Percentiles rank a stretch among this genome's conserved stretches.
Conservation (phyloP, 2,888 invertebrate species). For the Callimorpha dominula region DNA sequence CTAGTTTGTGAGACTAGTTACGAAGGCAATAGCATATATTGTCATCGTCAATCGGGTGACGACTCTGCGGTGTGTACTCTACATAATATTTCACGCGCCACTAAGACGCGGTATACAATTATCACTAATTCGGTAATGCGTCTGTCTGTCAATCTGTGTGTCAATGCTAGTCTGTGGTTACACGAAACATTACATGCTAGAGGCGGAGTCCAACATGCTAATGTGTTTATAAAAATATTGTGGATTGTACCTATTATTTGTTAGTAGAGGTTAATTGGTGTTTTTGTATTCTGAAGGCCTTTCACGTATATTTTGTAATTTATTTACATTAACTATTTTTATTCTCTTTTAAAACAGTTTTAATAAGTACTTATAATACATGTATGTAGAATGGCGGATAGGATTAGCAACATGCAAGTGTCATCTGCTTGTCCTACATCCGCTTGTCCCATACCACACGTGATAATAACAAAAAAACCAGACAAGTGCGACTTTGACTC, state of each 20-base stretch:
- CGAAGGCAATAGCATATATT: no score
- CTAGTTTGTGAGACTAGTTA: no score
- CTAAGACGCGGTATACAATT: slow-evolving; percentile 62
- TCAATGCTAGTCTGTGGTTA: slow-evolving; percentile 63
- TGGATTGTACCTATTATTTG: slow-evolving; percentile 7
- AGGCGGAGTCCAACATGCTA: slow-evolving; percentile 52
- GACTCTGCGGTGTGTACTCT: slow-evolving; percentile 34
- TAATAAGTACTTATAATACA: no score
- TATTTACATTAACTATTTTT: background rate
- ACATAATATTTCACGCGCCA: slow-evolving; percentile 56
- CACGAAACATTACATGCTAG: slow-evolving; percentile 54
- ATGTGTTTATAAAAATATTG: slow-evolving; percentile 29
- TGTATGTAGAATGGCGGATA: no score
- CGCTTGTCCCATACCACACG: no score
- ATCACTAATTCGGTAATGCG: slow-evolving; percentile 67
- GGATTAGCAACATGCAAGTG: no score
- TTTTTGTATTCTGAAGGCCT: slow-evolving; percentile 10
- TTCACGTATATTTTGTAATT: slow-evolving; percentile 2
- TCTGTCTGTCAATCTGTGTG: slow-evolving; percentile 70
- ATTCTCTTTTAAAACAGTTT: no score
- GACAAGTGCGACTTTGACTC: no score
- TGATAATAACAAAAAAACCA: no score
- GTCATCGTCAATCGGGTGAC: background rate
- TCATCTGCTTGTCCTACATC: no score
- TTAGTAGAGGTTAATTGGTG: slow-evolving; percentile 13